These are phyloP conservation scores for Lepisosteus oculatus DNA, from an alignment of 2,113 vertebrate genomes.

Conservation along the genomic window DNA sequence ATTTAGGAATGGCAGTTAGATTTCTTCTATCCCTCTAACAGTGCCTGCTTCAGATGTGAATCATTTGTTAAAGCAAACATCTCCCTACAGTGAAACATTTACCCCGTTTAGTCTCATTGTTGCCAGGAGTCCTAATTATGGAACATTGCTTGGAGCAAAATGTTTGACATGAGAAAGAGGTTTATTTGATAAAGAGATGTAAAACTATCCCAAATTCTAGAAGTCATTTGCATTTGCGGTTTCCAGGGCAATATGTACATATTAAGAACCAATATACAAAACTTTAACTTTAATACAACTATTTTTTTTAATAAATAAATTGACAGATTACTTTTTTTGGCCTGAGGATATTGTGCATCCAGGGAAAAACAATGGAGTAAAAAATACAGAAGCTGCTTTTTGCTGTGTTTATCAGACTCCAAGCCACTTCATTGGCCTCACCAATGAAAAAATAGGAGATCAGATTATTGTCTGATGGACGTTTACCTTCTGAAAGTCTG, in stretches of 20 bases:
- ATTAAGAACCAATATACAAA: constrained; percentile 1
- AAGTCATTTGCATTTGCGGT: too few relatives aligned
- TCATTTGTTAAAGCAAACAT: too few relatives aligned
- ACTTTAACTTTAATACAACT: not conserved
- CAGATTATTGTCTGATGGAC: constrained; percentile 67
- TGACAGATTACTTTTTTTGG: constrained; percentile 55
- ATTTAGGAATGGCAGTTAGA: too few relatives aligned
- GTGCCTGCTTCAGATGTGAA: too few relatives aligned
- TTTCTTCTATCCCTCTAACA: too few relatives aligned
- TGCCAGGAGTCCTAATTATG: too few relatives aligned
- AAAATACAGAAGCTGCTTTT: constrained; percentile 46
- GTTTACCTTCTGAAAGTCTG: constrained; percentile 67
- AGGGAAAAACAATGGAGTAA: constrained; percentile 38
- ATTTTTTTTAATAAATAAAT: constrained; percentile 41
- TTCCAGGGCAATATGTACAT: not conserved
- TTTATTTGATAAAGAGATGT: too few relatives aligned
- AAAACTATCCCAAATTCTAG: too few relatives aligned
- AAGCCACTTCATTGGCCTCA: constrained; percentile 43
- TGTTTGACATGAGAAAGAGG: too few relatives aligned
- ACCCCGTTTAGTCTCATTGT: too few relatives aligned
- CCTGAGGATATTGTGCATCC: constrained; percentile 50
- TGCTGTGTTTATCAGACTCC: constrained; percentile 66
- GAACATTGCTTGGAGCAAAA: too few relatives aligned
- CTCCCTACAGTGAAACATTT: too few relatives aligned
- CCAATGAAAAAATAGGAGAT: constrained; percentile 63